Evolutionary conservation across 2,888 invertebrate species (phyloP), one percentile per base, ranked within the genome.

Genomic region (Drosophila tanythrix): DNA sequence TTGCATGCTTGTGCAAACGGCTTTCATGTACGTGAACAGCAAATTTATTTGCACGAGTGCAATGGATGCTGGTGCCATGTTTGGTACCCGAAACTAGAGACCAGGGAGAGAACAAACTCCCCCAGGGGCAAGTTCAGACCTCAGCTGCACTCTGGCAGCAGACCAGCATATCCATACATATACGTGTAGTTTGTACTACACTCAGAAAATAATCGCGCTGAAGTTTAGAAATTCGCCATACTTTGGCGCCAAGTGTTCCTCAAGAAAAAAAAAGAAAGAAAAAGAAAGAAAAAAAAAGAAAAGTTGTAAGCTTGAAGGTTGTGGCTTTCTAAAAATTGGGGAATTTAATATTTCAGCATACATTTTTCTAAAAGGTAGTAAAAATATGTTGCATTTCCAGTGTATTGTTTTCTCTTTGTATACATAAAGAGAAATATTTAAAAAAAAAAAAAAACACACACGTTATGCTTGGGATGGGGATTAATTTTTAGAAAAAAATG

Each of bases 1-100:
- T 91, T 90, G 86, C 77, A 82, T 81, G 80, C 90, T 86, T 89
- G 87, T 89, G 89, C 90, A 89, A 85, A 89, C 83, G 89, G 84
- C 83, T 84, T 89, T 89, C 87, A 78, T 89, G 87, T 83, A 85
- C 89, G 85, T 85, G 89, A 88, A 88, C 83, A 76, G 89, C 89
- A 85, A 85, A 85, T 85, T 90, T 85, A 85, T 85, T 86, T 85
- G 85, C 89, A 81, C 83, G 87, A 89, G 57, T 84, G 89, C 89
- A 86, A 83, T 86, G 78, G 83, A 83, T 89, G 83, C 84, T 59
- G 67, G 38, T 53, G 55, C 73, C 55, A 72, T 56, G 64, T 57
- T 72, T 43, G 51, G 43, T 56, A 52, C 58, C 35, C 50, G 25
- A 61, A 31, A 46, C 61, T 15, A 60, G 29, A 38, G 38, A 38